phyloP scores from a whole-genome alignment of 2,797 vertebrate genomes.

The Eulemur rubriventer region DNA sequence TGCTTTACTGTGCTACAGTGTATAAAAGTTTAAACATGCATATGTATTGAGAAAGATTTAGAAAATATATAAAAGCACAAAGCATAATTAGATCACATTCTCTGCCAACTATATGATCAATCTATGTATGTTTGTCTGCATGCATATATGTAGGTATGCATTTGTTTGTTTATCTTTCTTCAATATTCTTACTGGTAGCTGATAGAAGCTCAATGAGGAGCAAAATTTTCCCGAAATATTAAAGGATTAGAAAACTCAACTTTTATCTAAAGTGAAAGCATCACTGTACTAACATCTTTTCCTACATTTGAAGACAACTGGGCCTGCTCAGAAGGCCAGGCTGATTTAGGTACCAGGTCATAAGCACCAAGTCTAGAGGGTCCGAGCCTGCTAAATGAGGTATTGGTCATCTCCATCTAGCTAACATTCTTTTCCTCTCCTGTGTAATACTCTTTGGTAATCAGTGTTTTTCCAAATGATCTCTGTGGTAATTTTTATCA shows the following conservation, averaged over 20 bases:
- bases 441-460: not conserved
- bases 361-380: not conserved
- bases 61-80: not conserved
- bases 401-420: not conserved
- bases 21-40: not conserved
- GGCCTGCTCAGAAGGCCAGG: not conserved
- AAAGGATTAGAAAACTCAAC: not conserved
- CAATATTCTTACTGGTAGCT: not conserved
- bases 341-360: not conserved
- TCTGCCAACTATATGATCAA: not conserved
- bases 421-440: not conserved
- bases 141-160: fast-evolving
- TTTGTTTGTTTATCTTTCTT: not conserved
- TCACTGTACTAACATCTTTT: not conserved
- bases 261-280: not conserved
- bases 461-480: not conserved
- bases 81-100: not conserved
- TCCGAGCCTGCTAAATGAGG: not conserved
- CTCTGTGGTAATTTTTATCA: not conserved
- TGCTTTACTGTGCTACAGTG: not conserved
- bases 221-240: not conserved
- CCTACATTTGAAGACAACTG: not conserved
- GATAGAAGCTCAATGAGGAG: not conserved
- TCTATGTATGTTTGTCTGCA: not conserved
- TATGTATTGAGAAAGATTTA: not conserved